A percentile compares a stretch with the other conserved stretches of the same genome.
These are phyloP conservation scores for Pithys albifrons DNA, from an alignment of 2,113 vertebrate species.

Conservation along the genomic window DNA sequence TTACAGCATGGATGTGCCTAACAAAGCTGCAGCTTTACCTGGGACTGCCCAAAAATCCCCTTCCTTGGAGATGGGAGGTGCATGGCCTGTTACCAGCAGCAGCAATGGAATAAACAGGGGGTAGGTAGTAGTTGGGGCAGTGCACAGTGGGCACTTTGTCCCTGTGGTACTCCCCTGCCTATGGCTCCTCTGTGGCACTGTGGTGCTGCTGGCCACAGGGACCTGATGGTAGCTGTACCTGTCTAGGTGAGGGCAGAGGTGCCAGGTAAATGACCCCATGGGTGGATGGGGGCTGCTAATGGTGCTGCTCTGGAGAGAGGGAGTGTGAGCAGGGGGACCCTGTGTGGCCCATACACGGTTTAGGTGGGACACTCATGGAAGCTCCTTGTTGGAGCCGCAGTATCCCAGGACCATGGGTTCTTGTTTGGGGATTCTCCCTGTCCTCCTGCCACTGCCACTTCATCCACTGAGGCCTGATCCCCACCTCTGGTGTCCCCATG, in stretches of 20 bases:
- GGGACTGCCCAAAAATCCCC: neutral
- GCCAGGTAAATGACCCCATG: accelerated
- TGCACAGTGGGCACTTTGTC: accelerated
- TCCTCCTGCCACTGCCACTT: neutral
- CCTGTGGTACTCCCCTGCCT: neutral
- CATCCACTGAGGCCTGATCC: accelerated
- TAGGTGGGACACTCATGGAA: neutral
- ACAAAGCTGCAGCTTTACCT: neutral
- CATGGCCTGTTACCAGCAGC: accelerated
- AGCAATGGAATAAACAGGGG: accelerated
- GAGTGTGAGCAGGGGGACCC: accelerated
- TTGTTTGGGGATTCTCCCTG: too few relatives aligned
- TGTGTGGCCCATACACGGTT: accelerated
- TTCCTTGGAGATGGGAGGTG: neutral
- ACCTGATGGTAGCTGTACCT: neutral
- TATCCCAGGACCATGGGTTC: neutral
- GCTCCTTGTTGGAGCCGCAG: neutral
- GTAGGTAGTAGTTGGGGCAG: neutral
- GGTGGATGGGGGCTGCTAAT: neutral
- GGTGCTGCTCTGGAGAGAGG: neutral
- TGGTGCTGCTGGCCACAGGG: neutral
- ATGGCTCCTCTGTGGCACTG: accelerated
- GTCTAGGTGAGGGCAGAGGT: neutral
- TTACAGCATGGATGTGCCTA: neutral
- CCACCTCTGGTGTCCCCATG: accelerated